A percentile compares a stretch with the other conserved stretches of the same genome.
These are phyloP conservation scores for Geotrypetes seraphini DNA, from an alignment of 2,797 vertebrate species.

Conservation along the genomic window DNA sequence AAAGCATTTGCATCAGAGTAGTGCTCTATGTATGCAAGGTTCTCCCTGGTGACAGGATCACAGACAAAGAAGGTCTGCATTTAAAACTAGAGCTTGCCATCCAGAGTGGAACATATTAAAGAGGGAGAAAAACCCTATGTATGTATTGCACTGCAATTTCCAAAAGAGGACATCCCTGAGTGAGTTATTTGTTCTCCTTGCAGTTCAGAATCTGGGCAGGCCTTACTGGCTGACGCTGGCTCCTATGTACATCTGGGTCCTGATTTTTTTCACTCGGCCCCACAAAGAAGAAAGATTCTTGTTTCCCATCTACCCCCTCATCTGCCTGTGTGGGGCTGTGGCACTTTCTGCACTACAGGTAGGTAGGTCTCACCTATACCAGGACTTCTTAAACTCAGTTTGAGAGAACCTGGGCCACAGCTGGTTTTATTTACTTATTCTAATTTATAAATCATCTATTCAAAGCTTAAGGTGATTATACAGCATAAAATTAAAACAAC, in stretches of 20 bases:
- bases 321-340: slow-evolving; percentile 85
- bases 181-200: slow-evolving; percentile 32
- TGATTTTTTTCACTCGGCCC: slow-evolving; percentile 90
- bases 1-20: too few species aligned
- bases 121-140: too few species aligned
- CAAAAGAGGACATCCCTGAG: too few species aligned
- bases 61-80: too few species aligned
- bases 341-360: slow-evolving; percentile 93
- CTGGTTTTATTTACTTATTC: neutral
- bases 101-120: too few species aligned
- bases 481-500: too few species aligned
- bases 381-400: neutral
- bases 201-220: slow-evolving; percentile 95
- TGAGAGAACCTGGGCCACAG: too few species aligned
- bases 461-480: too few species aligned
- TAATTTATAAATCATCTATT: neutral
- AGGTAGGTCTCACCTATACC: slow-evolving; percentile 53
- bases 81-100: too few species aligned
- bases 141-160: too few species aligned
- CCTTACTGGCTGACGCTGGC: slow-evolving; percentile 95
- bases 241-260: slow-evolving; percentile 96
- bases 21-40: too few species aligned
- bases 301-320: slow-evolving; percentile 91
- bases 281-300: slow-evolving; percentile 96
- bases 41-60: too few species aligned